A percentile compares a stretch with the other conserved stretches of the same genome.
Evolutionary conservation across 1,140 invertebrate genomes (phyloP).

Genomic region (Musca domestica): DNA sequence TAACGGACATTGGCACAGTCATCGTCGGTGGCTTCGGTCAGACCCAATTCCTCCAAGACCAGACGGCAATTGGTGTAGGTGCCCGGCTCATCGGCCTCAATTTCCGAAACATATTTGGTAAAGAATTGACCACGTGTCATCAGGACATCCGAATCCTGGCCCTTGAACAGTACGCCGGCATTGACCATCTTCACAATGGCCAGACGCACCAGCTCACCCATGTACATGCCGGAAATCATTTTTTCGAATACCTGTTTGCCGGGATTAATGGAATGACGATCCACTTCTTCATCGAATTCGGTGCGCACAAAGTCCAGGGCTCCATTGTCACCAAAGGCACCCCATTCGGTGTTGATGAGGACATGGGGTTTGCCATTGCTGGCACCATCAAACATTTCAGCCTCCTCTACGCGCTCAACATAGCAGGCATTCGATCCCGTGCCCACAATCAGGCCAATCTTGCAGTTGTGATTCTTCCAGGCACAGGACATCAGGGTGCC

Average conservation of each 20-base stretch:
- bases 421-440: constrained; percentile 98
- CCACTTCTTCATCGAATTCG: constrained; percentile 85
- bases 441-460: constrained; percentile 90
- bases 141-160: constrained; percentile 73
- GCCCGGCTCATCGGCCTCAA: constrained; percentile 85
- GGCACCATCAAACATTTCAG: constrained; percentile 64
- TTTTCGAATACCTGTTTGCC: constrained; percentile 89
- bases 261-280: constrained; percentile 79
- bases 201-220: constrained; percentile 82
- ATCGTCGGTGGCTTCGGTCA: constrained; percentile 69
- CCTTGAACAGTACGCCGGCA: constrained; percentile 76
- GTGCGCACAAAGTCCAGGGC: constrained; percentile 84
- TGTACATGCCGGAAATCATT: constrained; percentile 93
- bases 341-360: constrained; percentile 96
- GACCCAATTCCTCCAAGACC: constrained; percentile 83
- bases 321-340: constrained; percentile 92
- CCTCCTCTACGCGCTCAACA: constrained; percentile 81
- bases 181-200: constrained; percentile 77
- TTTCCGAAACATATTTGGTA: constrained; percentile 98
- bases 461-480: constrained; percentile 92
- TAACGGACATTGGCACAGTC: constrained; percentile 89
- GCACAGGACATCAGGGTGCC: constrained; percentile 99
- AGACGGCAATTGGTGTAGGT: constrained; percentile 82
- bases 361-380: constrained; percentile 62
- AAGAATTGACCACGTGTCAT: constrained; percentile 80